Percentiles rank a stretch among this genome's conserved stretches.
Conservation (phyloP, 2,113 vertebrate genomes). For the Ellobius talpinus region DNA sequence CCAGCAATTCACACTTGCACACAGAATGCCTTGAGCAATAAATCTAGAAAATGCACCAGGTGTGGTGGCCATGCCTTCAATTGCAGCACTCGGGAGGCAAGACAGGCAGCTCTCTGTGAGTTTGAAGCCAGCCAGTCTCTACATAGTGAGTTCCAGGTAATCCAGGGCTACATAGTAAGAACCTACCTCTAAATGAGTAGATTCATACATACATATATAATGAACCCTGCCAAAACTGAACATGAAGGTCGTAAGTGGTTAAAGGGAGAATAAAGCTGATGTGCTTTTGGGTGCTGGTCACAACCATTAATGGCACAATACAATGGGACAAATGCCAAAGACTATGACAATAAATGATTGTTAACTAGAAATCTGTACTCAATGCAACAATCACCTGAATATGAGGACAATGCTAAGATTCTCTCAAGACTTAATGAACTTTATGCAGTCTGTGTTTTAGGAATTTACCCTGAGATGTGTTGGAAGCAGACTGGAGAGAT, state of each 20-base stretch:
- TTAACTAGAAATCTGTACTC: neutral
- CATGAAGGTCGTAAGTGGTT: neutral
- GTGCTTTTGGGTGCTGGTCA: neutral
- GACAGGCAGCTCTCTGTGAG: neutral
- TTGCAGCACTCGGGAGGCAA: neutral
- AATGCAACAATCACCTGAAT: constrained; percentile 11
- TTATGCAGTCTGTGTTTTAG: neutral
- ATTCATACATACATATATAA: neutral
- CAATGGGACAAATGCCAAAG: neutral
- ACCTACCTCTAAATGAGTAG: neutral
- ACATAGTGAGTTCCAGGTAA: neutral
- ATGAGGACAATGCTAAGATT: neutral
- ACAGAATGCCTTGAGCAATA: neutral
- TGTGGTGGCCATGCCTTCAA: neutral
- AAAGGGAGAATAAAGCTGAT: neutral
- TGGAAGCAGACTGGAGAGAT: neutral
- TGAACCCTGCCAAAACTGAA: neutral
- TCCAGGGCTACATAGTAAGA: neutral
- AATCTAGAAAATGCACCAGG: too few relatives aligned
- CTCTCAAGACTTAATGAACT: neutral
- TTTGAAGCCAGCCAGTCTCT: neutral
- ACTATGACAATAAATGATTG: neutral
- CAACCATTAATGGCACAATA: neutral
- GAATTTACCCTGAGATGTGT: neutral
- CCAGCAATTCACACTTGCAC: neutral